Conservation (phyloP, 2,888 invertebrate genomes). For the Gymnosoma rotundatum region DNA sequence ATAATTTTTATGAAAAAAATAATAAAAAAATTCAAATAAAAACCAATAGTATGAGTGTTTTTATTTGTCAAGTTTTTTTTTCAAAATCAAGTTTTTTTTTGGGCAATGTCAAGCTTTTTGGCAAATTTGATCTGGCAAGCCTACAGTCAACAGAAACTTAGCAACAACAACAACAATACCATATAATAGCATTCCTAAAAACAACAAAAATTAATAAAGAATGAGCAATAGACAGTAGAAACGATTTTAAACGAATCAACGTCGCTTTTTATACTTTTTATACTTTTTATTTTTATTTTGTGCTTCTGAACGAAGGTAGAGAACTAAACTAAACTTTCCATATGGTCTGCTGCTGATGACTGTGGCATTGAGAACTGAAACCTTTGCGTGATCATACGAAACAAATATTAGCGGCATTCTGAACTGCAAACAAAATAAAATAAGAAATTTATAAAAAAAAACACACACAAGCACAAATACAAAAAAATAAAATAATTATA, state of each 20-base stretch:
- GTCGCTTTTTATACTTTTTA: conserved; percentile 39
- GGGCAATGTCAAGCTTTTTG: too few species aligned
- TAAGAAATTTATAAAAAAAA: conserved; percentile 34
- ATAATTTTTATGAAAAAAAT: too few species aligned
- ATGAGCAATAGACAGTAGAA: conserved; percentile 64
- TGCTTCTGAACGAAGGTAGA: conserved; percentile 72
- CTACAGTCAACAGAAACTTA: background rate
- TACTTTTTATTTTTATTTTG: conserved; percentile 6
- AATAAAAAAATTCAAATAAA: too few species aligned
- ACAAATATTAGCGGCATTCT: conserved; percentile 61
- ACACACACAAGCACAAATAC: conserved; percentile 18
- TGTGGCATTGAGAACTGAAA: conserved; percentile 78
- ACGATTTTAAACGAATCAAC: conserved; percentile 68
- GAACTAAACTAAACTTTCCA: conserved; percentile 76
- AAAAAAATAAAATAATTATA: background rate
- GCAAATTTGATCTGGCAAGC: too few species aligned
- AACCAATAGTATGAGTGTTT: too few species aligned
- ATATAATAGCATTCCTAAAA: conserved; percentile 15
- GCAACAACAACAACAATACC: conserved; percentile 1
- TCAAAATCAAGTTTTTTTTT: too few species aligned
- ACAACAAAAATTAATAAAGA: conserved; percentile 25
- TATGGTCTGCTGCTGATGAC: conserved; percentile 74
- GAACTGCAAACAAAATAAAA: conserved; percentile 21
- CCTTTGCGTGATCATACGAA: conserved; percentile 78
- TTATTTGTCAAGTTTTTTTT: too few species aligned